phyloP scores from a whole-genome alignment of 37 sponge, comb jelly and placozoan genomes.

The Beroe ovata region DNA sequence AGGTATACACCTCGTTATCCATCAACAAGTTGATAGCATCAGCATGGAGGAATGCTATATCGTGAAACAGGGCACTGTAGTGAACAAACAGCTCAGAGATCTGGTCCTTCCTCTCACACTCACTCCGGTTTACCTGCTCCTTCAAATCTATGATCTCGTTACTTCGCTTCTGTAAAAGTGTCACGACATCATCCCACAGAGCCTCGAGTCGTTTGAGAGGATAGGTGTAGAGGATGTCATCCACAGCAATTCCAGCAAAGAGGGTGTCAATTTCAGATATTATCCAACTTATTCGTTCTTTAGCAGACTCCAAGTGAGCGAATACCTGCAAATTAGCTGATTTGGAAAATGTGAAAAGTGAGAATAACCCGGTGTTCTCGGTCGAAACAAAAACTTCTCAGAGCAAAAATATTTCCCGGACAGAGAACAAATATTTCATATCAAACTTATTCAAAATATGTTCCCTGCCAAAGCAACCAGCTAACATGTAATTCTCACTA shows the following conservation, averaged over 20 bases:
- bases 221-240: constrained; percentile 53
- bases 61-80: constrained; percentile 54
- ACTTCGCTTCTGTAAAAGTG: constrained; percentile 37
- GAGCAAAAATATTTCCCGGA: too few relatives aligned
- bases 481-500: too few relatives aligned
- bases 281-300: constrained; percentile 38
- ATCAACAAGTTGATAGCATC: constrained; percentile 33
- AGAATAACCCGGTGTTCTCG: too few relatives aligned
- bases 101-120: constrained; percentile 44
- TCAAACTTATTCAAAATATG: too few relatives aligned
- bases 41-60: constrained; percentile 14
- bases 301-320: background rate
- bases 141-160: constrained; percentile 17
- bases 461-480: too few relatives aligned
- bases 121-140: constrained; percentile 4
- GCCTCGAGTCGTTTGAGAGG: constrained; percentile 40
- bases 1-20: constrained; percentile 15
- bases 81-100: constrained; percentile 49
- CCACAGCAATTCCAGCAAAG: background rate
- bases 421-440: too few relatives aligned
- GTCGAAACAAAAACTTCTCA: too few relatives aligned
- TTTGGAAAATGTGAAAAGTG: too few relatives aligned
- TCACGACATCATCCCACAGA: constrained; percentile 51
- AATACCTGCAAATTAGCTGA: constrained; percentile 14
- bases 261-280: constrained; percentile 43